phyloP scores from a whole-genome alignment of 2,797 vertebrate genomes.

The Sitta carolinensis region DNA sequence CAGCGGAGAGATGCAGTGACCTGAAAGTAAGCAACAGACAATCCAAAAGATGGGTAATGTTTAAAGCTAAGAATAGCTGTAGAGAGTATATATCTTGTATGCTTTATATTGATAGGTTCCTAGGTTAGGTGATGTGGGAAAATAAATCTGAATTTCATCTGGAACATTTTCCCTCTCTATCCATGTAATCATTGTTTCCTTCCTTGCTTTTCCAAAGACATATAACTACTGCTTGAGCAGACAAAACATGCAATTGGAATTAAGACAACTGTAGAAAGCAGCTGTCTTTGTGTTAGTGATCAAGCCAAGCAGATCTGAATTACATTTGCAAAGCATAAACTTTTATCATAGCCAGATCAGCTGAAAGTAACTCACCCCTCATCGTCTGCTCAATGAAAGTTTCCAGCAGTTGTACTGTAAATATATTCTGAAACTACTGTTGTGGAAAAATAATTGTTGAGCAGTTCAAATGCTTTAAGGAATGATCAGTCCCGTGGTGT shows the following conservation, averaged over 20 bases:
- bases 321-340: constrained; percentile 69
- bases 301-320: constrained; percentile 71
- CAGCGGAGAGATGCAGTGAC: not conserved
- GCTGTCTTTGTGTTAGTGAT: constrained; percentile 67
- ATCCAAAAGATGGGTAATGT: not conserved
- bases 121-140: constrained; percentile 21
- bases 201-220: constrained; percentile 52
- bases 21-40: not conserved
- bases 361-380: constrained; percentile 52
- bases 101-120: constrained; percentile 21
- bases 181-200: constrained; percentile 50
- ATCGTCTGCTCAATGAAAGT: constrained; percentile 45
- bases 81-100: not conserved
- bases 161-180: constrained; percentile 28
- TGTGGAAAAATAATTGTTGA: constrained; percentile 8
- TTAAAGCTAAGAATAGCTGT: not conserved
- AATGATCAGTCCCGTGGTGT: not conserved
- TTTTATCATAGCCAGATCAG: constrained; percentile 63
- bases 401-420: constrained; percentile 11
- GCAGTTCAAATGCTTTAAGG: not conserved
- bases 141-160: constrained; percentile 52
- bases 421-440: constrained; percentile 29
- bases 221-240: constrained; percentile 70
- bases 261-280: constrained; percentile 62
- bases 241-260: constrained; percentile 63